Evolutionary conservation across 2,113 vertebrate genomes (phyloP), one percentile per base, ranked within the genome.

Genomic region (Pelecanus crispus): DNA sequence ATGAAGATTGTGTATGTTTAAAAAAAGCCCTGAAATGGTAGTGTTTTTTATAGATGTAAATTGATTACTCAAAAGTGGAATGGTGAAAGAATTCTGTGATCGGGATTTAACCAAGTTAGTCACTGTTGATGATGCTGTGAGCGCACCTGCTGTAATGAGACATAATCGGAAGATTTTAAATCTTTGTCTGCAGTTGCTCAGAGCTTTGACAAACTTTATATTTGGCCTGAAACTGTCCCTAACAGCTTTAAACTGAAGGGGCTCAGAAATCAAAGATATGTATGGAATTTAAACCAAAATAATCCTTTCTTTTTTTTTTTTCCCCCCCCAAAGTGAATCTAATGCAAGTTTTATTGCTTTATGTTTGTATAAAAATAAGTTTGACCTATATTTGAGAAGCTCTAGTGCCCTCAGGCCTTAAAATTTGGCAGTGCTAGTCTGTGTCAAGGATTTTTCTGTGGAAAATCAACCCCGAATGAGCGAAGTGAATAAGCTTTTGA

Each of bases 381-480:
- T 73, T 92, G 90, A 91, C 87, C 84, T 94, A 38, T 73, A 91
- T 90, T 87, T 90, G 22, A 72, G 62, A 90, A 77, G 19, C 81
- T 71, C 24, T 52, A 19, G 42, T 91, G 73, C 70, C 81, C 81
- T 82, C 56, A 72, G 84, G 65, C 81, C 91, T 82, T 80, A 66
- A 80, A 88, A 94, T 88, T 94, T 95, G 86, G 49, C 94, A 79
- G 40, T 63, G 17, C 16, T 87, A 72, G n/a, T 56, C 70, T 68
- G 3, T 79, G 84, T 95, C 89, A 89, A 94, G 77, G 47, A 78
- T 91, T 94, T 95, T 59, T 95, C 55, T 85, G 44, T 90, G 73
- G 73, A 89, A 95, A 79, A 82, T 81, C 78, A 87, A 20, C 70
- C 26, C 49, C 56, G 90, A 87, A 72, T 79, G 70, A 89, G 44